Evolutionary conservation across 2,113 vertebrate genomes (phyloP), one percentile per base, ranked within the genome.

Genomic region (cattle (Bos taurus)): DNA sequence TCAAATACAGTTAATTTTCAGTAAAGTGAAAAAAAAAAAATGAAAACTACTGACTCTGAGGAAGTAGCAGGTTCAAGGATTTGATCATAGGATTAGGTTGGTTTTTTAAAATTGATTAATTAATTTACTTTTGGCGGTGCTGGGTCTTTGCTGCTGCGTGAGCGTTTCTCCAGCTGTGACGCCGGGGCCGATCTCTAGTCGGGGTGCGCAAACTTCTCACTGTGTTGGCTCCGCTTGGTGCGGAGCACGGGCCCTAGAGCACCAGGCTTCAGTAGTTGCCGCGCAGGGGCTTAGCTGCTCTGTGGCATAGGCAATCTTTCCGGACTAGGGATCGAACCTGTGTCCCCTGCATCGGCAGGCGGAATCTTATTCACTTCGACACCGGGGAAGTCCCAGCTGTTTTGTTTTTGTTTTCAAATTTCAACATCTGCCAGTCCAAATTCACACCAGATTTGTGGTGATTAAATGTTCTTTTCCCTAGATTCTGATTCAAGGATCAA

Each of bases 391-490:
- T 40, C 67, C 67, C 36, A 40, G 67, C 11, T 74, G 67, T 74
- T 40, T 74, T 40, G 19, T 40, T 86, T 86, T 25, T 33, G 6
- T 91, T 91, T 62, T 46, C 33, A 43, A 7, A 43, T 67, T 93
- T 95, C 56, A n/a, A 56, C 77, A 78, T 36, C 67, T 89, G 36
- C 94, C 50, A 11, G 6, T 92, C 60, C 56, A 91, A 97, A 93
- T 93, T 90, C 94, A 96, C 93, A 82, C 57, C 89, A 91, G 48
- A 86, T 87, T 80, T 62, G 26, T 48, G 16, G 57, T 87, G 40
- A 88, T 52, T 97, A 60, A 89, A 93, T 43, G 13, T 81, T 87
- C 21, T 81, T 88, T 94, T 84, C 52, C 80, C 83, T 25, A 80
- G 54, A 80, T 48, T 67, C 71, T 54, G 30, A 90, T 48, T 92